Percentiles rank a stretch among this genome's conserved stretches.
phyloP scores from a whole-genome alignment of 2,113 vertebrate species.

The Tretioscincus oriximinensis region DNA sequence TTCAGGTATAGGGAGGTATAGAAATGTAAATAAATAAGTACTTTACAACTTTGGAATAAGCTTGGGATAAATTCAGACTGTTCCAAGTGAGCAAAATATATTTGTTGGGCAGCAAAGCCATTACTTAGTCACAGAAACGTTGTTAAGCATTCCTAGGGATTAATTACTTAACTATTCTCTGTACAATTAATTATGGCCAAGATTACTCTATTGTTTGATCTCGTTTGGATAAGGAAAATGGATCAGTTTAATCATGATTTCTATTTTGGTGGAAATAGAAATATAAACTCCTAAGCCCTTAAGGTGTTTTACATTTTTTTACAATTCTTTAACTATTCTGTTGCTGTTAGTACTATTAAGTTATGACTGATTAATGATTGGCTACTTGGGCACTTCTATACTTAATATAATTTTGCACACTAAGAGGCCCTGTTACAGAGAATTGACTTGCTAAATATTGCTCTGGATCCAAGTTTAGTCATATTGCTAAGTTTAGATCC shows the following conservation, averaged over 20 bases:
- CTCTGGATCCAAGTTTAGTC: not conserved
- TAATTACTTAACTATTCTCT: not conserved
- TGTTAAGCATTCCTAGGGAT: not conserved
- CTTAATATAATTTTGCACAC: not conserved
- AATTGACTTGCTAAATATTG: not conserved
- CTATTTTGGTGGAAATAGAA: not conserved
- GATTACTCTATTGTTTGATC: conserved; percentile 43
- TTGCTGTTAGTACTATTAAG: no score
- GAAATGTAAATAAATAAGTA: no score
- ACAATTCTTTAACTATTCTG: not conserved
- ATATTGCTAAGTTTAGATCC: not conserved
- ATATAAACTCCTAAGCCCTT: not conserved
- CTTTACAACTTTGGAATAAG: not conserved
- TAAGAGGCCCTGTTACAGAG: not conserved
- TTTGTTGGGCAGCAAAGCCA: not conserved
- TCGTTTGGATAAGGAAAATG: conserved; percentile 54
- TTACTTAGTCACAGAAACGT: not conserved
- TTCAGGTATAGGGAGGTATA: no score
- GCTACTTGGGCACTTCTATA: no score
- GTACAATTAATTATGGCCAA: not conserved
- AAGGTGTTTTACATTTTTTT: not conserved
- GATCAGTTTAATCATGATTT: conserved; percentile 45
- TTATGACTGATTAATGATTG: no score
- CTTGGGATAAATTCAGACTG: not conserved
- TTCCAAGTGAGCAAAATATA: not conserved